Conservation (phyloP, 2,113 vertebrate species). For the Hemiprocne comata region DNA sequence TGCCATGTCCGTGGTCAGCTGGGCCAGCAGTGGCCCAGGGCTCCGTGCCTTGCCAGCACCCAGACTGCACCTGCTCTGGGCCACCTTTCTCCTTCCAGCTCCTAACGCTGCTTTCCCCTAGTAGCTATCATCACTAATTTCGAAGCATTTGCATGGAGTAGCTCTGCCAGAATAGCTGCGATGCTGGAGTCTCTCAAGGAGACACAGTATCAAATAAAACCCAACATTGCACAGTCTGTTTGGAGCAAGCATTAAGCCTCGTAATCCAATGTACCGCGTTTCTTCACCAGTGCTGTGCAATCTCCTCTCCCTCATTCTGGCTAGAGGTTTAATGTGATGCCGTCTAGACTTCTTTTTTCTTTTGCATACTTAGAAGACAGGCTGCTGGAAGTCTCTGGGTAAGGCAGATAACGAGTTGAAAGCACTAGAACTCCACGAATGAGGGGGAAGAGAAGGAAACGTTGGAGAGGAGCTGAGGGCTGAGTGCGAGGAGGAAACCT, state of each 20-base stretch:
- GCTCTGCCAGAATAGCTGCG: background rate
- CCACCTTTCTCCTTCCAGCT: background rate
- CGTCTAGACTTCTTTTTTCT: background rate
- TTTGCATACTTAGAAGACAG: background rate
- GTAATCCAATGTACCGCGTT: background rate
- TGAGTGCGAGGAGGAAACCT: background rate
- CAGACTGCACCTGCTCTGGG: background rate
- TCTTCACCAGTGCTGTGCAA: background rate
- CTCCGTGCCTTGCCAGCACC: background rate
- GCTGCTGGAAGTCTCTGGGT: background rate
- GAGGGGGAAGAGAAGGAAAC: background rate
- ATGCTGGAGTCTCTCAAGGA: rapidly evolving
- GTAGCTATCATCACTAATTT: rapidly evolving
- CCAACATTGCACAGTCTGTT: rapidly evolving
- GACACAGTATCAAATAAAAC: rapidly evolving
- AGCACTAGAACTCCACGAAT: background rate
- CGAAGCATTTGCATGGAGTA: rapidly evolving
- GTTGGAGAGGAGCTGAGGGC: background rate
- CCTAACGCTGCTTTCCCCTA: rapidly evolving
- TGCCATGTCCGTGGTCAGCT: too few species aligned
- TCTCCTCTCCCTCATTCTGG: background rate
- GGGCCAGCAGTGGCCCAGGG: constrained; percentile 33
- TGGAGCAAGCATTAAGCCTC: rapidly evolving
- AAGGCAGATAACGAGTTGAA: background rate
- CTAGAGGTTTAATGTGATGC: background rate